These are phyloP conservation scores for Stenodema calcarata DNA, from an alignment of 2,888 invertebrate species.

Conservation along the genomic window DNA sequence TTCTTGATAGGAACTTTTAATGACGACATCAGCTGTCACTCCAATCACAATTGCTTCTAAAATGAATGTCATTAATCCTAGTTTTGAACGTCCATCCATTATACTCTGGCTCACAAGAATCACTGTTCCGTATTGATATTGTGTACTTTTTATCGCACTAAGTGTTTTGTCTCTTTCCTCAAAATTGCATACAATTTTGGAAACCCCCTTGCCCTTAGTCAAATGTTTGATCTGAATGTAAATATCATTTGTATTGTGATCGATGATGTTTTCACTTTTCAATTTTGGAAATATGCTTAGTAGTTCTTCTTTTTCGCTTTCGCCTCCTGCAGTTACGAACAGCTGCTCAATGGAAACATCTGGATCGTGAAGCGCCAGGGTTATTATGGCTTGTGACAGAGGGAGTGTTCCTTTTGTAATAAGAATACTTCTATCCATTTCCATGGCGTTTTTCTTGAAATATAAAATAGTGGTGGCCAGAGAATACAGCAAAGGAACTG, in stretches of 20 bases:
- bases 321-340: not conserved
- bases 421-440: constrained; percentile 57
- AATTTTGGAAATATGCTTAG: not conserved
- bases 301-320: not conserved
- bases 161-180: not conserved
- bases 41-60: not conserved
- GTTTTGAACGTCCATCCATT: not conserved
- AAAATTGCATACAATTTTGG: constrained; percentile 11
- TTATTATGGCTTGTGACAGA: constrained; percentile 64
- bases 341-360: not conserved
- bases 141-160: not conserved
- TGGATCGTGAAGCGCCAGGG: not conserved
- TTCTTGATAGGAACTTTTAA: not conserved
- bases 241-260: not conserved
- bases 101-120: not conserved
- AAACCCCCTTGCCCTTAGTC: constrained; percentile 30
- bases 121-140: not conserved
- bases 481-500: constrained; percentile 66
- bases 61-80: not conserved
- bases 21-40: not conserved
- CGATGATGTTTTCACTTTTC: constrained; percentile 7
- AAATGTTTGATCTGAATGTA: constrained; percentile 1
- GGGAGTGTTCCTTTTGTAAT: constrained; percentile 67
- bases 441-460: not conserved
- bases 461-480: constrained; percentile 59